Base-by-base conservation (phyloP, 2,888 invertebrate genomes). In the Tipula vernalis region DNA sequence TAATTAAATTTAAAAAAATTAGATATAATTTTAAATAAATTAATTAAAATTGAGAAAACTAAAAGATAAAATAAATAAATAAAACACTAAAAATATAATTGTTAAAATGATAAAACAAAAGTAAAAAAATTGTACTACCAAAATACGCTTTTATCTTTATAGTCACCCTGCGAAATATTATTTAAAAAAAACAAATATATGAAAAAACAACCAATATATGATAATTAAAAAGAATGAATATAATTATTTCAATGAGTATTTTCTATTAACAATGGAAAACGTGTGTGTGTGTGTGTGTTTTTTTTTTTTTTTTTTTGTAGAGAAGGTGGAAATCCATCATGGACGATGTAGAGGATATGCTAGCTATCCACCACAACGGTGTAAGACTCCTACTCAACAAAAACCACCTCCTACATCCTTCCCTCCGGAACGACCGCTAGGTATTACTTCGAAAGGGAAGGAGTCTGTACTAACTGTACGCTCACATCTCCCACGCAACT, bases 61-160 rank as follows among this genome's bases (percentile, higher is more conserved):
- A 39, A 84, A 84, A 84, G 39, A n/a, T 84, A 84, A 84, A 83
- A 83, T 36, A 36, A 83, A 39, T 39, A 39, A 39, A 39, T 39
- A 6, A 39, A 71, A 83, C 39, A 39, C 84, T 84, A 84, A 39
- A 36, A 41, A 39, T 39, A 84, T 84, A 39, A 84, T 84, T 84
- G 41, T 84, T 84, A 84, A 39, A 84, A 84, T 84, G n/a, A 84
- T 84, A 39, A 84, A 39, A 83, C 39, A 36, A 39, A 39, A 51
- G 51, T 51, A 44, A 41, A 85, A 41, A 42, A 42, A 85, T 42
- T 85, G 42, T 42, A 85, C 85, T 85, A 85, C 85, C 85, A 85
- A 85, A 85, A 85, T 85, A 85, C 85, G 85, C 85, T 85, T 85
- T 85, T 85, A 85, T 42, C 84, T 84, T 84, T 85, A 42, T 85